Conservation (phyloP, 2,797 vertebrate species). For the Pelochelys cantorii region DNA sequence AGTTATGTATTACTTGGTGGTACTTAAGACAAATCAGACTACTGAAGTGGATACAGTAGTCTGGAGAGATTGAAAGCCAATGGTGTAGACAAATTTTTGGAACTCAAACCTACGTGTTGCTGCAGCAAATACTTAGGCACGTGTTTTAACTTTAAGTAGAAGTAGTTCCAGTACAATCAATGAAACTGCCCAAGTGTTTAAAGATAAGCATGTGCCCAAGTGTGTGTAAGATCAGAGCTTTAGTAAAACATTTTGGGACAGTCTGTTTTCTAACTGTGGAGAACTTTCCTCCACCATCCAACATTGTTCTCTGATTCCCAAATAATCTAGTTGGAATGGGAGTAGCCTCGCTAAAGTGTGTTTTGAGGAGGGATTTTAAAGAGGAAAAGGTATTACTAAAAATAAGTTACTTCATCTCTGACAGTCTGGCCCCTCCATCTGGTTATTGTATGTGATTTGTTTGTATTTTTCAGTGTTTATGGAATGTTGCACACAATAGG, state of each 20-base stretch:
- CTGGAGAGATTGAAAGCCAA: no score
- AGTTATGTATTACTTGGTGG: no score
- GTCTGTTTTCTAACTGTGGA: conserved; percentile 9
- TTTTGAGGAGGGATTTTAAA: neutral
- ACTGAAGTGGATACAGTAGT: no score
- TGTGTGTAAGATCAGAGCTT: conserved; percentile 39
- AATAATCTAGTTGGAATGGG: conserved; percentile 8
- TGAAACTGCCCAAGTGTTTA: conserved; percentile 3
- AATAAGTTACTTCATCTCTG: neutral
- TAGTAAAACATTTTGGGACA: neutral
- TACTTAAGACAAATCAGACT: no score
- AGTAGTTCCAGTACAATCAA: neutral
- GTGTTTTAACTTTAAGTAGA: neutral
- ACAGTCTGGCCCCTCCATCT: neutral
- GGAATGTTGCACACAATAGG: neutral
- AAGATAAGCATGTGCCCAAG: neutral
- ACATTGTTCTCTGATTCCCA: neutral
- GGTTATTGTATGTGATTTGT: neutral
- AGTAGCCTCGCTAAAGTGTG: neutral
- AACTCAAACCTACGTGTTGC: conserved; percentile 22
- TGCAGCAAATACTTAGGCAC: conserved; percentile 10
- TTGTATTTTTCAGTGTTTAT: neutral
- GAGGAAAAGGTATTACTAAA: neutral
- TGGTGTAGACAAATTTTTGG: conserved; percentile 47
- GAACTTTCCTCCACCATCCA: conserved; percentile 29